Percentiles rank a stretch among this genome's conserved stretches.
These are phyloP conservation scores for Acarapis woodi DNA, from an alignment of 1,140 invertebrate species.

Conservation along the genomic window DNA sequence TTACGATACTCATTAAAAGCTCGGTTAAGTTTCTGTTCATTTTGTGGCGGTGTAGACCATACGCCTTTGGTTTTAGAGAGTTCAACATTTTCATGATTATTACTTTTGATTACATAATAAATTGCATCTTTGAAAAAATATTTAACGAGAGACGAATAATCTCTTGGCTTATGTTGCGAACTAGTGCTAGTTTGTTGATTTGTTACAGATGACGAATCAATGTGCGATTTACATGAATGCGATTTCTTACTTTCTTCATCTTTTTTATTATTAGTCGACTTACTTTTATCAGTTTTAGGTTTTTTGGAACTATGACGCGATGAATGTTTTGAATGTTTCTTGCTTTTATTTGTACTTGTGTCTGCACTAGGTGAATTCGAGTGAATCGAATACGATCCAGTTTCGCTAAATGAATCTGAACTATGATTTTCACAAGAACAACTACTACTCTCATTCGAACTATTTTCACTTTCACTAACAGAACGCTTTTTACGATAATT, in stretches of 20 bases:
- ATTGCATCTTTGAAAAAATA: constrained; percentile 77
- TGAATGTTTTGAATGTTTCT: not conserved
- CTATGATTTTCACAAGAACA: constrained; percentile 11
- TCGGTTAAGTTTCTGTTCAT: constrained; percentile 82
- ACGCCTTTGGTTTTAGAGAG: constrained; percentile 80
- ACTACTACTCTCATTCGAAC: constrained; percentile 1
- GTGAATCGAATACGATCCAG: not conserved
- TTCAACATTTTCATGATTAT: constrained; percentile 84
- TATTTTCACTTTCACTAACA: too few relatives aligned
- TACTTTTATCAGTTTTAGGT: too few relatives aligned
- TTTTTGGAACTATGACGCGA: not conserved
- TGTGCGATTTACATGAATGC: not conserved
- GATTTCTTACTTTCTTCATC: too few relatives aligned
- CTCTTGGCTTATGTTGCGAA: constrained; percentile 14
- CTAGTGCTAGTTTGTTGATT: not conserved
- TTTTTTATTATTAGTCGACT: too few relatives aligned
- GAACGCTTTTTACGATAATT: too few relatives aligned
- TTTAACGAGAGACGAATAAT: constrained; percentile 63
- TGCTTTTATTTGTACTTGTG: not conserved
- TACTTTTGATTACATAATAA: constrained; percentile 92
- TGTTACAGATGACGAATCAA: not conserved
- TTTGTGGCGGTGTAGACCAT: constrained; percentile 88
- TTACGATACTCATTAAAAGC: constrained; percentile 68
- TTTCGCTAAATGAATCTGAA: constrained; percentile 1
- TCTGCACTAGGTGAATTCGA: constrained; percentile 4